Conservation (phyloP, 2,888 invertebrate species). For the Tetragonisca angustula region DNA sequence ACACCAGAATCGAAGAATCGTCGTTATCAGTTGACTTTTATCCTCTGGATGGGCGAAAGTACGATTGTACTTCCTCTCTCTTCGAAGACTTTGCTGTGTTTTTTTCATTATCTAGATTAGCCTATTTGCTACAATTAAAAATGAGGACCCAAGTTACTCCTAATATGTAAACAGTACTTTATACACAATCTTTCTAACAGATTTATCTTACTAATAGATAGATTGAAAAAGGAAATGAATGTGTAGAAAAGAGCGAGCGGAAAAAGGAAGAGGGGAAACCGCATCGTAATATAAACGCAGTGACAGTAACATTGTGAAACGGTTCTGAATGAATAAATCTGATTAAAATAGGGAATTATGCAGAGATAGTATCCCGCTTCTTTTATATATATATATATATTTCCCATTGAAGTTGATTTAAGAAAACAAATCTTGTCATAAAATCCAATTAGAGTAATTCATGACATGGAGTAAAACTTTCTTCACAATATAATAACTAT, state of each 20-base stretch:
- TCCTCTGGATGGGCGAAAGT: conserved; percentile 61
- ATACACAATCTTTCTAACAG: conserved; percentile 73
- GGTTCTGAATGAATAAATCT: conserved; percentile 31
- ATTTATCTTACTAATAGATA: conserved; percentile 61
- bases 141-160: conserved; percentile 78
- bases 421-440: conserved; percentile 27
- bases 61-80: conserved; percentile 67
- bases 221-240: conserved; percentile 14
- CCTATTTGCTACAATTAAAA: conserved; percentile 74
- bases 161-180: conserved; percentile 65
- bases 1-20: conserved; percentile 66
- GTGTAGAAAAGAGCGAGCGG: neutral
- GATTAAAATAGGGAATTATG: conserved; percentile 28
- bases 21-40: conserved; percentile 54
- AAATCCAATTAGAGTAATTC: conserved; percentile 25
- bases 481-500: conserved; percentile 38
- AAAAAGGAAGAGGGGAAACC: conserved; percentile 16
- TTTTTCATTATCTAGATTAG: conserved; percentile 77
- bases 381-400: neutral
- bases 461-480: conserved; percentile 45
- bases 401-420: conserved; percentile 13
- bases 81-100: conserved; percentile 74
- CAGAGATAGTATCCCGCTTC: conserved; percentile 21
- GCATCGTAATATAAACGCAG: conserved; percentile 24
- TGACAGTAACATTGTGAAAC: conserved; percentile 20